These are phyloP conservation scores for Eurystomus glaucurus DNA, from an alignment of 2,797 vertebrate species.

Conservation along the genomic window DNA sequence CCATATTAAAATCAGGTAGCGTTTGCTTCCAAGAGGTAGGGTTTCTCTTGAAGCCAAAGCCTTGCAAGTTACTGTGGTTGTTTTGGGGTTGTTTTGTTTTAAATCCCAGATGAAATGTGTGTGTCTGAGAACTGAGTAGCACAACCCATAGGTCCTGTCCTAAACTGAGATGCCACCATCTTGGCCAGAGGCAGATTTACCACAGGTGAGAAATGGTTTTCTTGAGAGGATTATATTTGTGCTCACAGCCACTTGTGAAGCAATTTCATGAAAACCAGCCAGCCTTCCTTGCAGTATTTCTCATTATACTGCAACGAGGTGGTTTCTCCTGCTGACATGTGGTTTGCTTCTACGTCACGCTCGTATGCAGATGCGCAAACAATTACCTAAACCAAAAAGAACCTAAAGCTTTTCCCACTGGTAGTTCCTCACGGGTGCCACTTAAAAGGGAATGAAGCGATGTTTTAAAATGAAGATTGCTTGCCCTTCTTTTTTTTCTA, in stretches of 20 bases:
- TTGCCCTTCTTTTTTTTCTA: neutral
- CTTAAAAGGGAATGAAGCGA: constrained; percentile 7
- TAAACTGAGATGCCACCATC: neutral
- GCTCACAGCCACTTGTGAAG: neutral
- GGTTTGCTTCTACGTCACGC: neutral
- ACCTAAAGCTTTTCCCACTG: neutral
- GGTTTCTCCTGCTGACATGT: neutral
- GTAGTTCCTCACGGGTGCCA: neutral
- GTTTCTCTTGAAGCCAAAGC: neutral
- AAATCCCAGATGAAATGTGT: neutral
- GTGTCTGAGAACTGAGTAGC: neutral
- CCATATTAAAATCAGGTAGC: neutral
- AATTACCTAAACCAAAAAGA: constrained; percentile 1
- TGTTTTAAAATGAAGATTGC: neutral
- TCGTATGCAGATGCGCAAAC: neutral
- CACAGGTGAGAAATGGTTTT: neutral
- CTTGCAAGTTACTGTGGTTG: neutral
- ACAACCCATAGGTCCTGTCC: neutral
- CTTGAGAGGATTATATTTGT: neutral
- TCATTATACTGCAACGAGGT: neutral
- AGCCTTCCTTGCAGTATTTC: neutral
- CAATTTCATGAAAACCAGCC: neutral
- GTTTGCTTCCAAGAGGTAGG: neutral
- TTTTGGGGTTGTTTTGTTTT: neutral
- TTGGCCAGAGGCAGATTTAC: neutral